Percentiles rank a stretch among this genome's conserved stretches.
Evolutionary conservation across 2,113 vertebrate species (phyloP).

Genomic region (Carassius auratus): DNA sequence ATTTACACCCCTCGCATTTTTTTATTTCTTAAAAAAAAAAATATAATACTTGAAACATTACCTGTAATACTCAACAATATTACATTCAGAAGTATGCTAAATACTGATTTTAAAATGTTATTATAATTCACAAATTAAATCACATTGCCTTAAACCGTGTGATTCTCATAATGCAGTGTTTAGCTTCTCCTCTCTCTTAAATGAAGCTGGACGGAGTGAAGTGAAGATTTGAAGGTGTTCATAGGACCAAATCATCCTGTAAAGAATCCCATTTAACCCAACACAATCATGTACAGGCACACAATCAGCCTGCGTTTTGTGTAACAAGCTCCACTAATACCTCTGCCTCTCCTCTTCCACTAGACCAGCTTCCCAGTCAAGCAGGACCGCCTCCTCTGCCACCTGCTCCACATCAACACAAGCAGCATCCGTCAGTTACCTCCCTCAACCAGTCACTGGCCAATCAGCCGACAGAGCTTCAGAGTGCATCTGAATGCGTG

Average conservation of each 20-base stretch:
- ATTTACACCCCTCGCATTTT: background rate
- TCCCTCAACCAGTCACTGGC: slow-evolving; percentile 95
- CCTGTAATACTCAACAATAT: background rate
- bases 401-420: slow-evolving; percentile 88
- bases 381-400: slow-evolving; percentile 91
- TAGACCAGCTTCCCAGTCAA: slow-evolving; percentile 89
- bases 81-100: background rate
- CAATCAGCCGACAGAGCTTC: slow-evolving; percentile 96
- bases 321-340: slow-evolving; percentile 24
- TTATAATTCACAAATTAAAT: background rate
- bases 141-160: background rate
- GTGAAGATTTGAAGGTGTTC: background rate
- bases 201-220: background rate
- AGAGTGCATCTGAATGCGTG: slow-evolving; percentile 98
- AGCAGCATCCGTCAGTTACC: slow-evolving; percentile 93
- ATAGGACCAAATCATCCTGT: slow-evolving; percentile 23
- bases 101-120: background rate
- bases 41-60: background rate
- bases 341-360: slow-evolving; percentile 48
- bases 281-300: background rate
- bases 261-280: slow-evolving; percentile 21
- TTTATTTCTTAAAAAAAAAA: background rate
- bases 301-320: background rate
- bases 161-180: slow-evolving; percentile 14
- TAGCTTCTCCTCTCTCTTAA: background rate